Base-by-base conservation (phyloP, 2,797 vertebrate genomes). In the Spheniscus humboldti region DNA sequence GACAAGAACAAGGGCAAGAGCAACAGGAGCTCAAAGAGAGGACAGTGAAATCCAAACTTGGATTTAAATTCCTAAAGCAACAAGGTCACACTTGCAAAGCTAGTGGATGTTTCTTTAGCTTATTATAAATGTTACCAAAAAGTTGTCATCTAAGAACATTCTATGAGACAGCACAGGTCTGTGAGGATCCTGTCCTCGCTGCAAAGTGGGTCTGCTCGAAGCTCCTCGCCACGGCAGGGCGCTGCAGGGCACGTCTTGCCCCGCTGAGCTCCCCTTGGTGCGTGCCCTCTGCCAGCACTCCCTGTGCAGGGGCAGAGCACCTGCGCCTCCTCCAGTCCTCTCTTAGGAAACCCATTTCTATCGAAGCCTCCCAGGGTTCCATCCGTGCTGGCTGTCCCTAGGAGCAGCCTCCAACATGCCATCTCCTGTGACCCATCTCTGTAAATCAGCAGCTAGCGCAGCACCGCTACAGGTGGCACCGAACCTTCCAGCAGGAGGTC, bases 21-120 rank as follows among this genome's bases (percentile, higher is more conserved):
- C 90, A 71, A 88, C 86, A 86, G 88, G 55, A 96, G 67, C 95
- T 93, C 73, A 69, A 57, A 96, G 76, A 92, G 45, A 94, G n/a
- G 76, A 48, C 55, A 55, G 39, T 22, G 57, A 76, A 92, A 86
- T 27, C 85, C n/a, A 73, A 67, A 48, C 31, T 78, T 41, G 31
- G 48, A 72, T 92, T 77, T 69, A 53, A 80, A 84, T 85, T 89
- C 52, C 56, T 83, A 30, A 80, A 90, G 88, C 89, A 90, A 20
- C 67, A 63, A 86, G 88, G 91, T 90, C 84, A 77, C 2, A 1
- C 63, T 64, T 47, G 30, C 62, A 78, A 16, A 92, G 66, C 55
- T 33, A 2, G 35, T 31, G 45, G 35, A 25, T 14, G 25, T 22
- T 56, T 48, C 30, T 83, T 41, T 20, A 47, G 66, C 37, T 94